Conservation (phyloP, 2,888 invertebrate genomes). For the Dicranocentrus wangi region DNA sequence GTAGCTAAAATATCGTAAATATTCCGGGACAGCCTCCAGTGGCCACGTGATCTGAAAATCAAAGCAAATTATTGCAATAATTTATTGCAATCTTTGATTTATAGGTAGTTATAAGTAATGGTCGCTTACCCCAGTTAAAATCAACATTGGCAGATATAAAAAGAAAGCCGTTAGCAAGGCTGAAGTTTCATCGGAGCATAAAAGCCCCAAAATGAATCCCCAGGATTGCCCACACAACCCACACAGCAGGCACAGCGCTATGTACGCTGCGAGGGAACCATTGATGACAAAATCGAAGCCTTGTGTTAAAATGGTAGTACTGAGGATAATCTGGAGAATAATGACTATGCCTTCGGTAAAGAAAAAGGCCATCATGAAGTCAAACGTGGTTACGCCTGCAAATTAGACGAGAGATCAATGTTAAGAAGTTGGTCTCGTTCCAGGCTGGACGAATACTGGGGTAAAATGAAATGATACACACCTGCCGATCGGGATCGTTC, state of each 20-base stretch:
- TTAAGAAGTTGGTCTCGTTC: no score
- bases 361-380: conserved; percentile 51
- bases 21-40: conserved; percentile 92
- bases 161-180: conserved; percentile 45
- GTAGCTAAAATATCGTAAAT: conserved; percentile 79
- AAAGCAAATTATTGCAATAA: not conserved
- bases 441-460: no score
- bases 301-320: conserved; percentile 26
- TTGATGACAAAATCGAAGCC: conserved; percentile 41
- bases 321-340: conserved; percentile 22
- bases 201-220: conserved; percentile 49
- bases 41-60: conserved; percentile 92
- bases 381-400: conserved; percentile 50
- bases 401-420: no score
- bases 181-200: conserved; percentile 50
- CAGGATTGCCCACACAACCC: conserved; percentile 51
- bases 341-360: conserved; percentile 49
- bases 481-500: conserved; percentile 52
- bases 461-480: not conserved
- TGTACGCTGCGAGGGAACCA: conserved; percentile 36
- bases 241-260: conserved; percentile 30
- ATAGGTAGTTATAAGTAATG: not conserved
- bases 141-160: conserved; percentile 42
- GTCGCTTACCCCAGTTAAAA: conserved; percentile 31
- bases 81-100: not conserved